Conservation (phyloP, 2,113 vertebrate species). For the Ancistrus triradiatus region DNA sequence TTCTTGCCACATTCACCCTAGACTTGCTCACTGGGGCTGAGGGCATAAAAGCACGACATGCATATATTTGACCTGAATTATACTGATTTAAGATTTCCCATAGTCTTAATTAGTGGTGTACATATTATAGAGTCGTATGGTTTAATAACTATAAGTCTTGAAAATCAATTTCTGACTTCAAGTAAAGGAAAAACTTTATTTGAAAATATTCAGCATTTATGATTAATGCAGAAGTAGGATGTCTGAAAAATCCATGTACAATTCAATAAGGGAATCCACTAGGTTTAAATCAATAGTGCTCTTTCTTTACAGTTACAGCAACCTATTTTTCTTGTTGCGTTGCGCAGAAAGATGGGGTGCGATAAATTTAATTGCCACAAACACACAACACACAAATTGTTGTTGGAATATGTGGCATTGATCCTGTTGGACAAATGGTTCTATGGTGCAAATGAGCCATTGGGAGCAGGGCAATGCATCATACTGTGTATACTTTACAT, state of each 20-base stretch:
- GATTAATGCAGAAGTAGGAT: constrained; percentile 13
- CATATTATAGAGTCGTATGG: no score
- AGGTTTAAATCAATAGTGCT: constrained; percentile 35
- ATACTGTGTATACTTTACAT: constrained; percentile 27
- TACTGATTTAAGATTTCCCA: no score
- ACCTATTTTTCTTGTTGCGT: constrained; percentile 29
- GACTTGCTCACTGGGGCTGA: no score
- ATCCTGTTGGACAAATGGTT: constrained; percentile 48
- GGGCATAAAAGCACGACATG: no score
- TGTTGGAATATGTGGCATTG: constrained; percentile 47
- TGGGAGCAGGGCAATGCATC: constrained; percentile 40
- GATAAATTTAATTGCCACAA: constrained; percentile 50
- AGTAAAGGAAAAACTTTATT: background rate
- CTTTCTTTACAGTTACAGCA: constrained; percentile 13
- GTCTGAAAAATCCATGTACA: constrained; percentile 28
- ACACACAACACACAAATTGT: constrained; percentile 38
- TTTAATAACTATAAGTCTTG: no score
- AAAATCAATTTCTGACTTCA: background rate
- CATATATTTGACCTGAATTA: no score
- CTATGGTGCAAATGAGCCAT: constrained; percentile 42
- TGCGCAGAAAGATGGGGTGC: background rate
- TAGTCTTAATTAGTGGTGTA: no score
- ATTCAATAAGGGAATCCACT: constrained; percentile 18
- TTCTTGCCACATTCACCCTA: no score
- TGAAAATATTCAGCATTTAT: background rate